A percentile compares a stretch with the other conserved stretches of the same genome.
phyloP scores from a whole-genome alignment of 2,797 vertebrate genomes.

The Eidolon dupreanum region DNA sequence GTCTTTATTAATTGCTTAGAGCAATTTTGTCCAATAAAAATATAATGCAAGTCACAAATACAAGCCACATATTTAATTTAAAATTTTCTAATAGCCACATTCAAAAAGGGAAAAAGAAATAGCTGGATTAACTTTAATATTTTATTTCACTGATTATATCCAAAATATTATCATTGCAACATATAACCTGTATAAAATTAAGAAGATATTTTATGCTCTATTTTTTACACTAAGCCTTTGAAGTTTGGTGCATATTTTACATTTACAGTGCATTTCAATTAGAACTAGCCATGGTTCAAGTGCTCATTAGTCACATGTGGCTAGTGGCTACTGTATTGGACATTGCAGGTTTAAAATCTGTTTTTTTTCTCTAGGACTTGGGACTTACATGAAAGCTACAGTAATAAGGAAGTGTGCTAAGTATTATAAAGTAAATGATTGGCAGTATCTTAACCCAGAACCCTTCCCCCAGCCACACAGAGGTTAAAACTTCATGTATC shows the following conservation, averaged over 20 bases:
- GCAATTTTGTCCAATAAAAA: neutral
- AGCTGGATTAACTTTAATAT: neutral
- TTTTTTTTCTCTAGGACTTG: neutral
- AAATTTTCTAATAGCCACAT: neutral
- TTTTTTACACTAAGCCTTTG: neutral
- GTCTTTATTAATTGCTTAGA: neutral
- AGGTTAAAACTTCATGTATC: neutral
- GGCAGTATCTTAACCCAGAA: neutral
- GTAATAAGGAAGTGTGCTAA: neutral
- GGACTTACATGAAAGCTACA: neutral
- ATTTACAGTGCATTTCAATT: neutral
- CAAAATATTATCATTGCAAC: constrained; percentile 35
- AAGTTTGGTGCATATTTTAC: neutral
- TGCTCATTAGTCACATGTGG: neutral
- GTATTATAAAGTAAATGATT: neutral
- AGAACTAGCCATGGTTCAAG: neutral
- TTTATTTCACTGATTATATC: neutral
- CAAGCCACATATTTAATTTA: neutral
- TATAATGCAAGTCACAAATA: neutral
- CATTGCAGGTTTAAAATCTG: neutral
- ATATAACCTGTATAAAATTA: neutral
- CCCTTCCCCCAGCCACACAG: neutral
- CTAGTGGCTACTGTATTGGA: neutral
- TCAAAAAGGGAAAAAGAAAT: constrained; percentile 4
- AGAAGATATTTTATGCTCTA: neutral